A percentile compares a stretch with the other conserved stretches of the same genome.
Conservation (phyloP, 2,113 vertebrate species). For the Pteronura brasiliensis region DNA sequence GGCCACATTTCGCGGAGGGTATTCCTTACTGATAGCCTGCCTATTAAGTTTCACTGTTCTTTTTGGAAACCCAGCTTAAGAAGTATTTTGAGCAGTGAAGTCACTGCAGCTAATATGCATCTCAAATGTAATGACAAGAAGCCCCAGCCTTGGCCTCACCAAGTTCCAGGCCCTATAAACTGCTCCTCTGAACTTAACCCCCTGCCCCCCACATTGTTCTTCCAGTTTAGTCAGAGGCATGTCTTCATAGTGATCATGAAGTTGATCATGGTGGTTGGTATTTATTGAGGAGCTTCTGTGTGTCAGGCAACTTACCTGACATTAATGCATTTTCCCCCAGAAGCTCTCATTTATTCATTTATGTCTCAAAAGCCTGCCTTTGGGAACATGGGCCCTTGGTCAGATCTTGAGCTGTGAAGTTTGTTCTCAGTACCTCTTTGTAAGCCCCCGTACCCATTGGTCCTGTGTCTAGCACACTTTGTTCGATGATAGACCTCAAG, state of each 20-base stretch:
- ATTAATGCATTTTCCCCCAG: background rate
- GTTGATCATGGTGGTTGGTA: background rate
- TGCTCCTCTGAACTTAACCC: background rate
- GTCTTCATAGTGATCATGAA: background rate
- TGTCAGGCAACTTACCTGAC: background rate
- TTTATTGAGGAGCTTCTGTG: background rate
- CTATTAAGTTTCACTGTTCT: constrained; percentile 8
- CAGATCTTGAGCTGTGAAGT: background rate
- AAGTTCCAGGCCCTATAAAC: background rate
- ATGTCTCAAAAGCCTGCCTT: background rate
- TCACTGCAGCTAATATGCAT: background rate
- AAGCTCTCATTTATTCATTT: background rate
- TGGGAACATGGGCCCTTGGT: background rate
- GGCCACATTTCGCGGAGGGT: background rate
- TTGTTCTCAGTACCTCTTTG: background rate
- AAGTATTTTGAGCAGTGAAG: constrained; percentile 17
- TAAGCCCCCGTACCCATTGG: background rate
- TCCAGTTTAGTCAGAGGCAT: background rate
- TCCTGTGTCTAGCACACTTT: background rate
- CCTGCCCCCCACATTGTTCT: background rate
- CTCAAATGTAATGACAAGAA: background rate
- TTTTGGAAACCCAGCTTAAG: constrained; percentile 9
- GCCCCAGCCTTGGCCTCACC: background rate
- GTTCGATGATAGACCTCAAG: background rate
- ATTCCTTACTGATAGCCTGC: background rate